These are phyloP conservation scores for Oryzias melastigma DNA, from an alignment of 2,113 vertebrate genomes.

Conservation along the genomic window DNA sequence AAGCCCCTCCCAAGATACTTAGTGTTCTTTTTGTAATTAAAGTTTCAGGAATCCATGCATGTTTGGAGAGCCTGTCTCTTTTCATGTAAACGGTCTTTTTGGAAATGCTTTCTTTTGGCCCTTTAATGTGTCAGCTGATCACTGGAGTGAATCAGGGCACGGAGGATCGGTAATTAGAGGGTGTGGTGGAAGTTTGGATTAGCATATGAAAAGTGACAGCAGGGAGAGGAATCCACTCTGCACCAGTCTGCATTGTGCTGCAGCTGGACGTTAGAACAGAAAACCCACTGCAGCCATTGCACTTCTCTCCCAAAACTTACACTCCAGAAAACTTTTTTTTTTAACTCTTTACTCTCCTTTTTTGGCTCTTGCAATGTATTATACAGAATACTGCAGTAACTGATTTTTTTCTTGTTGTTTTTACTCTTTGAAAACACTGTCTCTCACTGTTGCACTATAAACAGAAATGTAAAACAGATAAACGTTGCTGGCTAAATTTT, in stretches of 20 bases:
- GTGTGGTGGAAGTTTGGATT: constrained; percentile 48
- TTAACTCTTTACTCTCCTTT: too few relatives aligned
- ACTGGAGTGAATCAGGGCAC: constrained; percentile 46
- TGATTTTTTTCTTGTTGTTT: too few relatives aligned
- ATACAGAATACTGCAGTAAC: too few relatives aligned
- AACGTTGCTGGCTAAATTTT: too few relatives aligned
- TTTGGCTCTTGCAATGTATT: too few relatives aligned
- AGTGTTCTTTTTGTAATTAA: neutral
- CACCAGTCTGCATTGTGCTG: constrained; percentile 23
- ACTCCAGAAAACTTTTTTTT: too few relatives aligned
- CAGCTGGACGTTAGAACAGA: constrained; percentile 16
- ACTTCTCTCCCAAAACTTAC: too few relatives aligned
- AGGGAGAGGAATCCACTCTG: constrained; percentile 41
- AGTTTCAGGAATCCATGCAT: neutral
- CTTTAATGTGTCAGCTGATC: constrained; percentile 40
- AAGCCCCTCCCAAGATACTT: neutral
- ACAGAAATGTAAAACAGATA: too few relatives aligned
- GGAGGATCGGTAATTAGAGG: constrained; percentile 45
- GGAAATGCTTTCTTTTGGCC: constrained; percentile 20
- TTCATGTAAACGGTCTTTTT: constrained; percentile 13
- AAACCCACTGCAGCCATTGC: constrained; percentile 14
- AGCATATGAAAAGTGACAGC: constrained; percentile 61
- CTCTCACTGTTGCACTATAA: too few relatives aligned
- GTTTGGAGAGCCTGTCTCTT: constrained; percentile 4
- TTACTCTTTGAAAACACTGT: too few relatives aligned